A percentile compares a stretch with the other conserved stretches of the same genome.
These are phyloP conservation scores for Pammene aurita DNA, from an alignment of 2,888 invertebrate species.

Conservation along the genomic window DNA sequence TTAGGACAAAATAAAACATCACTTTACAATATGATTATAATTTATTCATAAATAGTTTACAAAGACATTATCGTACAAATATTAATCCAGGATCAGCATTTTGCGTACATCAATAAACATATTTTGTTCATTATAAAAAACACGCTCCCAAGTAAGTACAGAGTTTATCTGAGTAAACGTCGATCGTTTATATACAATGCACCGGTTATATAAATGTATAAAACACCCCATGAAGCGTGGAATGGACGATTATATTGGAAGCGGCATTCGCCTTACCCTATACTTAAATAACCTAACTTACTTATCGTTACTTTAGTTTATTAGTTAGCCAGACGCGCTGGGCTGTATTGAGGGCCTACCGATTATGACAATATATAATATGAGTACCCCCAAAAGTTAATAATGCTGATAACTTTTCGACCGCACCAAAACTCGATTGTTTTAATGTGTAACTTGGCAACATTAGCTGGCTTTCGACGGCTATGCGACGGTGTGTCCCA, in stretches of 20 bases:
- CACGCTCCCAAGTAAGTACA: slow-evolving; percentile 58
- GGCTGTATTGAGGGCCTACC: slow-evolving; percentile 5
- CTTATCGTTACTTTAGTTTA: slow-evolving; percentile 57
- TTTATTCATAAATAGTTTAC: slow-evolving; percentile 83
- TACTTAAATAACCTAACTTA: slow-evolving; percentile 74
- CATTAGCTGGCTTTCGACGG: too few relatives aligned
- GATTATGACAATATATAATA: neutral
- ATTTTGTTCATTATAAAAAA: slow-evolving; percentile 57
- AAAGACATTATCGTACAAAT: slow-evolving; percentile 81
- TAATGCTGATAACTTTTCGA: slow-evolving; percentile 11
- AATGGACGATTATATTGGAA: slow-evolving; percentile 65
- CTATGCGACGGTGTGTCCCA: too few relatives aligned
- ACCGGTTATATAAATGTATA: slow-evolving; percentile 51
- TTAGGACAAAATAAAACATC: slow-evolving; percentile 60
- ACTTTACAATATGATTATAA: slow-evolving; percentile 80
- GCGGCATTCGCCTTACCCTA: slow-evolving; percentile 60
- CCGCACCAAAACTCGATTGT: slow-evolving; percentile 7
- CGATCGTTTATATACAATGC: slow-evolving; percentile 65
- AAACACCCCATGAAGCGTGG: slow-evolving; percentile 57
- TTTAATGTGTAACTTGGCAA: too few relatives aligned
- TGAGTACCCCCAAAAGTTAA: neutral
- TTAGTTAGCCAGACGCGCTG: slow-evolving; percentile 57
- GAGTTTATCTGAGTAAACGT: slow-evolving; percentile 50
- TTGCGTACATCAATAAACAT: slow-evolving; percentile 58
- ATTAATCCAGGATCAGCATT: slow-evolving; percentile 65